Evolutionary conservation across 2,797 vertebrate genomes (phyloP), one percentile per base, ranked within the genome.

Genomic region (Pangasius krempfi): DNA sequence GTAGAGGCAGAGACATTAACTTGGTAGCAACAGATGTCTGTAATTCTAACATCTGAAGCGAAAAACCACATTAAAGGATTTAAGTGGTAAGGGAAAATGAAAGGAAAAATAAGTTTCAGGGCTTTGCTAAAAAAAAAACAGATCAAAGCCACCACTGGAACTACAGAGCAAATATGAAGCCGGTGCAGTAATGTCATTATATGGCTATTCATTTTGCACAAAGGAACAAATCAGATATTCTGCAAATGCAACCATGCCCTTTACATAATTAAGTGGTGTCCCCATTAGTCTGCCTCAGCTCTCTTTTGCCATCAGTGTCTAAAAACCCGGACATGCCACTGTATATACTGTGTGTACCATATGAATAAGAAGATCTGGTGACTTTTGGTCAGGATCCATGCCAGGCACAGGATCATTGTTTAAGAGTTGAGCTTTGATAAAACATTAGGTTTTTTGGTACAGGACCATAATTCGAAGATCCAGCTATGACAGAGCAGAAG

Each of bases 161-260:
- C 22, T 14, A 22, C 33, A 40, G 56, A 81, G 56, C 12, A 25
- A 18, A 37, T 80, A 80, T 80, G 9, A 58, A 58, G 78, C 7
- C 1, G 14, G 14, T 22, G 33, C 27, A 4, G 10, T 81, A 40
- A 81, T 60, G 54, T 40, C 10, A 60, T 81, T 81, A 81, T 14
- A 27, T 6, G 22, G 5, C 33, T 62, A 56, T 58, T 80, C 54
- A 25, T 80, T 58, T 80, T 80, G 30, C 20, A 22, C 78, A 58
- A 58, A 58, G 78, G 79, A 82, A 60, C 79, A 82, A 44, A 82
- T 82, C 79, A 40, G 56, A 60, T 82, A 82, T 82, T 40, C 33
- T 44, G 22, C 56, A 60, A 82, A 40, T 27, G 33, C 56, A 40
- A 14, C 54, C 56, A 27, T 44, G 33, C 10, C 52, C 18, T 80